Evolutionary conservation across 2,888 invertebrate species (phyloP).

Genomic region (Parnassius mnemosyne): DNA sequence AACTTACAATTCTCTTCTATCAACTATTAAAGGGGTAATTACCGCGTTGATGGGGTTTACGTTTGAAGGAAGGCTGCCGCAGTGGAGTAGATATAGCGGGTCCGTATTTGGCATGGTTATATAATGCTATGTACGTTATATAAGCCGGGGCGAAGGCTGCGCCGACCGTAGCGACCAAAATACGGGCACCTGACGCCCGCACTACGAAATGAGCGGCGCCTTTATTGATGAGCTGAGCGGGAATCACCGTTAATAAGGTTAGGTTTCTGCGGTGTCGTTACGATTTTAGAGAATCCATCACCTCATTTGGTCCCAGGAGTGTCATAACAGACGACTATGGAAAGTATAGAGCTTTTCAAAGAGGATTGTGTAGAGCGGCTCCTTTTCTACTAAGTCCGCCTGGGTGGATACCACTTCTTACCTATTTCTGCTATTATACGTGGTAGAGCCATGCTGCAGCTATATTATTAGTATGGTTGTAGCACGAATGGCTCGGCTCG

Average conservation of each 20-base stretch:
- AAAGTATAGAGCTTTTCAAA: too few species aligned
- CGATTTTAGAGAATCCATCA: too few species aligned
- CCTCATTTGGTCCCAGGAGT: too few species aligned
- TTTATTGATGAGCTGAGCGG: constrained; percentile 30
- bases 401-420: too few species aligned
- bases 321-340: too few species aligned
- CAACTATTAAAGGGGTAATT: constrained; percentile 25
- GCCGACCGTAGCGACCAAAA: constrained; percentile 72
- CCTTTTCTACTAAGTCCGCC: too few species aligned
- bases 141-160: constrained; percentile 69
- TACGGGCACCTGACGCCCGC: constrained; percentile 76
- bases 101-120: constrained; percentile 34
- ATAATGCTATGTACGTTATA: constrained; percentile 60
- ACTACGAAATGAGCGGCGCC: constrained; percentile 37
- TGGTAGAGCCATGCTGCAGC: too few species aligned
- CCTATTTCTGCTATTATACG: too few species aligned
- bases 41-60: constrained; percentile 17
- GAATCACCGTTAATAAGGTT: neutral
- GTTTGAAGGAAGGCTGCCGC: constrained; percentile 26
- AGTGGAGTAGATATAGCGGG: constrained; percentile 29
- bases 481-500: too few species aligned
- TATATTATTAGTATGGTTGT: too few species aligned
- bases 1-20: constrained; percentile 12
- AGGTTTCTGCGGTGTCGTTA: too few species aligned
- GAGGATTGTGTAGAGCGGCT: too few species aligned